Evolutionary conservation across 2,888 invertebrate genomes (phyloP).

Genomic region (Clivina fossor): DNA sequence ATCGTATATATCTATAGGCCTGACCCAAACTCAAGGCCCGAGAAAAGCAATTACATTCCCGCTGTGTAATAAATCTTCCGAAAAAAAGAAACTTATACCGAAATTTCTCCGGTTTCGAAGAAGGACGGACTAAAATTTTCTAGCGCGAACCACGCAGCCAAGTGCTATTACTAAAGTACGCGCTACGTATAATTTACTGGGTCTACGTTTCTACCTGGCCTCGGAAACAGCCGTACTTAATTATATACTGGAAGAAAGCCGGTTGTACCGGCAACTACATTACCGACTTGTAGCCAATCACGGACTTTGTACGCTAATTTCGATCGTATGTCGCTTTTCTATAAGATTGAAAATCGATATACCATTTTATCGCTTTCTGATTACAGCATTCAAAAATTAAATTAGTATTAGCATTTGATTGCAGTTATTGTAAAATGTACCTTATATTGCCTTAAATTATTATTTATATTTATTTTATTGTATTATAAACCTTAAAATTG

Average conservation of each 20-base stretch:
- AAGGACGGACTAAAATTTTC: constrained; percentile 19
- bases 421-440: too few relatives aligned
- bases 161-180: constrained; percentile 12
- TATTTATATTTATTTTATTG: constrained; percentile 2
- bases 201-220: too few relatives aligned
- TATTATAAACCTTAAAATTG: neutral
- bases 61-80: constrained; percentile 17
- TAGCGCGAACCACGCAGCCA: neutral
- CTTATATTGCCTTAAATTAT: neutral
- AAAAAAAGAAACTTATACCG: constrained; percentile 26
- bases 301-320: neutral
- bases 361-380: constrained; percentile 8
- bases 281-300: constrained; percentile 19
- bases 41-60: constrained; percentile 22
- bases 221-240: too few relatives aligned
- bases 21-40: too few relatives aligned
- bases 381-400: constrained; percentile 11
- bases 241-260: constrained; percentile 8
- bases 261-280: constrained; percentile 6
- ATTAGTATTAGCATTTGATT: too few relatives aligned
- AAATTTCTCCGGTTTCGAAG: constrained; percentile 20
- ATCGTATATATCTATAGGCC: too few relatives aligned
- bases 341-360: neutral
- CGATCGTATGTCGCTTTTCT: neutral
- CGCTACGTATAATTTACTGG: constrained; percentile 5